Evolutionary conservation across 2,797 vertebrate genomes (phyloP).

Genomic region (Lepus townsendii): DNA sequence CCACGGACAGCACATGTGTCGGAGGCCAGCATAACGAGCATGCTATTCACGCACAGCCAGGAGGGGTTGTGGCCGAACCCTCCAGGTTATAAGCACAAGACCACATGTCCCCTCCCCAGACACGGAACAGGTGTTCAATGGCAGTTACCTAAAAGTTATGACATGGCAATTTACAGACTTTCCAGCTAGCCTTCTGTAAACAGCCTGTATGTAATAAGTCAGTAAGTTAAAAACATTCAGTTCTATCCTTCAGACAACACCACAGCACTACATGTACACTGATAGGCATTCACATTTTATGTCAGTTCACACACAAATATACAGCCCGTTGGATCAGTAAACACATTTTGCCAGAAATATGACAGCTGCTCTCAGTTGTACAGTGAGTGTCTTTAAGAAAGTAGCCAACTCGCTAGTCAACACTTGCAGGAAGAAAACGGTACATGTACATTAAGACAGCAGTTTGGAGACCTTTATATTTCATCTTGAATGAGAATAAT

Average conservation of each 20-base stretch:
- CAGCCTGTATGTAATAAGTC: slow-evolving; percentile 76
- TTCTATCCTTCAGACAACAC: slow-evolving; percentile 59
- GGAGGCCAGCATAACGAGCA: slow-evolving; percentile 71
- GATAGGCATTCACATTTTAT: slow-evolving; percentile 75
- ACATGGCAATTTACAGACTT: slow-evolving; percentile 26
- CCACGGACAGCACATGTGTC: neutral
- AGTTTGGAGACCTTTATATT: slow-evolving; percentile 82
- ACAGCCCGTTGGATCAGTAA: slow-evolving; percentile 82
- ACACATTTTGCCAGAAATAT: slow-evolving; percentile 83
- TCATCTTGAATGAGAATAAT: slow-evolving; percentile 78
- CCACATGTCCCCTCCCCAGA: neutral
- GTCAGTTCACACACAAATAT: slow-evolving; percentile 80
- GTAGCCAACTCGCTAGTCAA: slow-evolving; percentile 86
- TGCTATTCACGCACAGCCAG: slow-evolving; percentile 71
- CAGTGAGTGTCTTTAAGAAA: slow-evolving; percentile 86
- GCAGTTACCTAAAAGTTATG: neutral
- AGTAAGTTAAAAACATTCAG: slow-evolving; percentile 67
- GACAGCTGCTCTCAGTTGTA: slow-evolving; percentile 84
- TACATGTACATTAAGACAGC: slow-evolving; percentile 86
- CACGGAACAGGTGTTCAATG: neutral
- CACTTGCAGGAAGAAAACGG: slow-evolving; percentile 85
- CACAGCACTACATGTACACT: slow-evolving; percentile 40
- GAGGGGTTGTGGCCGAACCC: neutral
- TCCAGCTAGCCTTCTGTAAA: slow-evolving; percentile 74
- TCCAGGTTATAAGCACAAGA: slow-evolving; percentile 22